Percentiles rank a stretch among this genome's conserved stretches.
Evolutionary conservation across 2,888 invertebrate species (phyloP).

Genomic region (Thymelicus acteon): DNA sequence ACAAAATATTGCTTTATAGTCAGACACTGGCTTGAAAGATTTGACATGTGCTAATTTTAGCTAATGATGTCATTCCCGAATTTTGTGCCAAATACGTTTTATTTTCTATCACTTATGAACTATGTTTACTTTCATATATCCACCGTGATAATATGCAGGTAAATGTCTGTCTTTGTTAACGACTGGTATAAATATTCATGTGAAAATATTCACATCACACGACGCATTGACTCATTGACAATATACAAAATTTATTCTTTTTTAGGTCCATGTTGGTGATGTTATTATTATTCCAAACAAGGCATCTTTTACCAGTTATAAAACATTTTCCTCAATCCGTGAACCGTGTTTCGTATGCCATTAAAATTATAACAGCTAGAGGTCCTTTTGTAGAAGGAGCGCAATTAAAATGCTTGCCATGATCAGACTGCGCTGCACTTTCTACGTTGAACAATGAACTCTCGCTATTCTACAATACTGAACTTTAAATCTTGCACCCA

Average conservation of each 20-base stretch:
- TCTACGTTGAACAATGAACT: slow-evolving; percentile 47
- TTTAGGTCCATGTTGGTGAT: too few relatives aligned
- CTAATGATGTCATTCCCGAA: too few relatives aligned
- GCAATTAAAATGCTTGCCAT: slow-evolving; percentile 47
- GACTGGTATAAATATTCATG: not conserved
- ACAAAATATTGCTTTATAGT: too few relatives aligned
- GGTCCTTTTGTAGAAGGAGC: slow-evolving; percentile 36
- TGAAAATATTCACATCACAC: too few relatives aligned
- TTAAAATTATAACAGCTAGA: slow-evolving; percentile 29
- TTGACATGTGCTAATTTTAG: too few relatives aligned
- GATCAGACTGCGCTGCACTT: slow-evolving; percentile 47
- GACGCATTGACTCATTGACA: not conserved
- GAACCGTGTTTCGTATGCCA: slow-evolving; percentile 24
- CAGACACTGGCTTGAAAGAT: too few relatives aligned
- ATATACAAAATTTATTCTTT: not conserved
- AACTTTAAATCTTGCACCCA: slow-evolving; percentile 15
- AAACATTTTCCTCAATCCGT: slow-evolving; percentile 17
- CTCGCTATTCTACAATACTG: slow-evolving; percentile 20
- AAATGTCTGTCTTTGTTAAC: not conserved
- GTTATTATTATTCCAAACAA: not conserved
- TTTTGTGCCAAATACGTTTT: too few relatives aligned
- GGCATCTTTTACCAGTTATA: slow-evolving; percentile 18
- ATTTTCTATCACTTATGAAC: too few relatives aligned
- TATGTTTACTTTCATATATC: not conserved
- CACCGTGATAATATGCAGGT: not conserved